Conservation (phyloP, 2,113 vertebrate species). For the Coreoperca whiteheadi region DNA sequence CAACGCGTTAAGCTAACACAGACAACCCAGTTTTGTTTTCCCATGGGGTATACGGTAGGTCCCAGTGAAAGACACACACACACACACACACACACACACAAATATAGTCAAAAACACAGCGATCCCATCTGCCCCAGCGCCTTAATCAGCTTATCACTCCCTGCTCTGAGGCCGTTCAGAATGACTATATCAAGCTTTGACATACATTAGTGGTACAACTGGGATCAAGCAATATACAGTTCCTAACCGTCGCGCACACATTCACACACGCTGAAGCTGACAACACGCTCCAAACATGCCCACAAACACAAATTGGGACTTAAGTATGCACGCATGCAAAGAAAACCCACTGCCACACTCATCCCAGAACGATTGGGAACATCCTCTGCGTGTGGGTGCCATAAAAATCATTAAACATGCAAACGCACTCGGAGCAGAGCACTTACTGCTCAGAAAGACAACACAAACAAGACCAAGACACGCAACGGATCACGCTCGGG, state of each 20-base stretch:
- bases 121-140: conserved; percentile 74
- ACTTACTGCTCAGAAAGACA: background rate
- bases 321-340: conserved; percentile 19
- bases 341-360: background rate
- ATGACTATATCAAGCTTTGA: conserved; percentile 63
- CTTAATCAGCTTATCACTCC: conserved; percentile 79
- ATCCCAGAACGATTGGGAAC: conserved; percentile 30
- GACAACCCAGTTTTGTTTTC: conserved; percentile 76
- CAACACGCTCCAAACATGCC: background rate
- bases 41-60: conserved; percentile 56
- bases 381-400: conserved; percentile 22
- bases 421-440: conserved; percentile 6
- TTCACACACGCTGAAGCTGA: background rate
- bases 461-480: conserved; percentile 24
- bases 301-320: background rate
- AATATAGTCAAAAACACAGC: conserved; percentile 62
- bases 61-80: conserved; percentile 38
- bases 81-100: conserved; percentile 41
- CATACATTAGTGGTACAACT: conserved; percentile 57
- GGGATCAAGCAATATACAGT: conserved; percentile 41
- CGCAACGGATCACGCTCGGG: background rate
- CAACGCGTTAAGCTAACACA: conserved; percentile 67
- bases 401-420: conserved; percentile 32
- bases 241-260: background rate
- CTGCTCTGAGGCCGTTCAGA: conserved; percentile 46